Evolutionary conservation across 2,888 invertebrate species (phyloP).

Genomic region (Ophion ventricosus): DNA sequence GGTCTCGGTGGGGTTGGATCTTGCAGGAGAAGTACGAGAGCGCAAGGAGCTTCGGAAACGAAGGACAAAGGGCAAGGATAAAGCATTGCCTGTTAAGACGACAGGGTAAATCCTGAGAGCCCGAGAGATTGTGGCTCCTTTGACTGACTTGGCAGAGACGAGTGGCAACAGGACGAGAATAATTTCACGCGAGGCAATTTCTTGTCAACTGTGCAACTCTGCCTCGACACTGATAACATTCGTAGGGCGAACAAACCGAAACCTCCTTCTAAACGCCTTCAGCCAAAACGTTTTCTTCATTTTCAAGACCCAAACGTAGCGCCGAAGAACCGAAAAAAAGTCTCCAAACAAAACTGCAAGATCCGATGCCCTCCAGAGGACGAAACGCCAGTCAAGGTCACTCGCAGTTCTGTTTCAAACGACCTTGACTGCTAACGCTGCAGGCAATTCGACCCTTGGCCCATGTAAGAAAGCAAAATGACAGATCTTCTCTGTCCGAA

Average conservation of each 20-base stretch:
- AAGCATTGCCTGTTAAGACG: slow-evolving; percentile 20
- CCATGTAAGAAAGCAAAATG: background rate
- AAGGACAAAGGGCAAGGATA: slow-evolving; percentile 13
- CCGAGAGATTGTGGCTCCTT: slow-evolving; percentile 34
- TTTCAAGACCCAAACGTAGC: too few species aligned
- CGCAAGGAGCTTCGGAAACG: background rate
- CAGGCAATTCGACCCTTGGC: background rate
- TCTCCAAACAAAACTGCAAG: background rate
- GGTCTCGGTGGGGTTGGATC: background rate
- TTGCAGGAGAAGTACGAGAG: background rate
- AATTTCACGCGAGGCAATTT: slow-evolving; percentile 28
- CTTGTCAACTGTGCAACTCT: slow-evolving; percentile 1
- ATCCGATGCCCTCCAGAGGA: background rate
- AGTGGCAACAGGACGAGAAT: slow-evolving; percentile 7
- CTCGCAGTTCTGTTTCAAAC: background rate
- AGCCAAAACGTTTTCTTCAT: too few species aligned
- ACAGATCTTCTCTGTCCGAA: background rate
- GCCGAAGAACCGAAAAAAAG: too few species aligned
- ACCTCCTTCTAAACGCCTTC: background rate
- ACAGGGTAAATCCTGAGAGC: slow-evolving; percentile 5
- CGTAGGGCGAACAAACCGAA: background rate
- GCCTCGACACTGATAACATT: slow-evolving; percentile 3
- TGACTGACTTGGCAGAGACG: background rate
- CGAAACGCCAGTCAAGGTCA: background rate
- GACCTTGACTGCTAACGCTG: background rate